Conservation (phyloP, 1,140 invertebrate species). For the Lasioglossum baleicum region DNA sequence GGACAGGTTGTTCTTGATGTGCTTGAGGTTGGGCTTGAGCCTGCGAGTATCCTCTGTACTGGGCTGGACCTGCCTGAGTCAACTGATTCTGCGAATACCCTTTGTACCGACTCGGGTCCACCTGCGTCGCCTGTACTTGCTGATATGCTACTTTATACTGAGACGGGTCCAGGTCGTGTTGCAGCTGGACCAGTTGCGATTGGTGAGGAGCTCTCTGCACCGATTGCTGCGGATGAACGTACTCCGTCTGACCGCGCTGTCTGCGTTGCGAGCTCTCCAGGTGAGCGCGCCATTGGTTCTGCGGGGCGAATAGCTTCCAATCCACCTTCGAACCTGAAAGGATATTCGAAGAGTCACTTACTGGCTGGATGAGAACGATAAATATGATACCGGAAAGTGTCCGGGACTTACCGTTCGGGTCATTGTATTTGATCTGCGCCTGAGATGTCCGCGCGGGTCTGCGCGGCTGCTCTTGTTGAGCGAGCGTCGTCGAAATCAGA, state of each 20-base stretch:
- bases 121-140: neutral
- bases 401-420: slow-evolving; percentile 67
- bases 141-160: slow-evolving; percentile 67
- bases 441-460: slow-evolving; percentile 62
- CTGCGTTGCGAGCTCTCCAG: slow-evolving; percentile 47
- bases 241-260: slow-evolving; percentile 55
- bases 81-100: neutral
- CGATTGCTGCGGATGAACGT: slow-evolving; percentile 14
- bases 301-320: slow-evolving; percentile 67
- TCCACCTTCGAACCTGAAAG: slow-evolving; percentile 67
- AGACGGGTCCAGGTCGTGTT: neutral
- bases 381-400: too few relatives aligned
- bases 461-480: slow-evolving; percentile 49
- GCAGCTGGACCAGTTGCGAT: neutral
- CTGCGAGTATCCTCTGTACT: slow-evolving; percentile 23
- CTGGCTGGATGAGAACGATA: too few relatives aligned
- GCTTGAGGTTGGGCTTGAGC: slow-evolving; percentile 13
- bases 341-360: neutral
- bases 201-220: neutral
- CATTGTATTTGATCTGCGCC: slow-evolving; percentile 71
- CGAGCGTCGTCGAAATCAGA: slow-evolving; percentile 57
- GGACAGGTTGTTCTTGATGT: too few relatives aligned
- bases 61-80: neutral
- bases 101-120: neutral
- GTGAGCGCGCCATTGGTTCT: slow-evolving; percentile 57